phyloP scores from a whole-genome alignment of 2,888 invertebrate genomes.

The Diaprepes abbreviatus region DNA sequence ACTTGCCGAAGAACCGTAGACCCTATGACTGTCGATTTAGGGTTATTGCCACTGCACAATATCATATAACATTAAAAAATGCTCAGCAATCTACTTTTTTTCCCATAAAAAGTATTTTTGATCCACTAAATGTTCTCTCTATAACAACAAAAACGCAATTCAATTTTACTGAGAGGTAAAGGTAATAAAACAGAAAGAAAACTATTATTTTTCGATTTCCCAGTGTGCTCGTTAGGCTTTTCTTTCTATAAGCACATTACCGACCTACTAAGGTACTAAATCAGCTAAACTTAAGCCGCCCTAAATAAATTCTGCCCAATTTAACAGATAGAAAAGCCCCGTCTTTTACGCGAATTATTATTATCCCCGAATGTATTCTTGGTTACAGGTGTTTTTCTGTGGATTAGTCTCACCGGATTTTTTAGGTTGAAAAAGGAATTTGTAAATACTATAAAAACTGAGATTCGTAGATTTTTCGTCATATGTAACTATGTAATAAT shows the following conservation, averaged over 20 bases:
- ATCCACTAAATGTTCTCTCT: not conserved
- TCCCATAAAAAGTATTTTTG: too few relatives aligned
- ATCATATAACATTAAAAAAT: too few relatives aligned
- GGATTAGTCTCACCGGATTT: not conserved
- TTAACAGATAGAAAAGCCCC: slow-evolving; percentile 24
- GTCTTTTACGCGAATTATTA: slow-evolving; percentile 14
- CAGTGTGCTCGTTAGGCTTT: slow-evolving; percentile 51
- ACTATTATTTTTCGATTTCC: slow-evolving; percentile 52
- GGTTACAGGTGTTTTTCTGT: slow-evolving; percentile 17
- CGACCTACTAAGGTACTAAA: slow-evolving; percentile 46
- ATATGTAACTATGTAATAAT: too few relatives aligned
- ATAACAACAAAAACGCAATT: slow-evolving; percentile 25
- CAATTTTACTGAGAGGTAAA: slow-evolving; percentile 20
- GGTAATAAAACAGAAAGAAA: slow-evolving; percentile 37
- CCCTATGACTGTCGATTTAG: too few relatives aligned
- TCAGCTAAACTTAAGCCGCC: slow-evolving; percentile 45
- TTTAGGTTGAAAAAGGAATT: not conserved
- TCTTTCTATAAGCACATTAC: slow-evolving; percentile 40
- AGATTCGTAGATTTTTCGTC: not conserved
- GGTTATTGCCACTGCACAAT: too few relatives aligned
- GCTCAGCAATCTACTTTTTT: too few relatives aligned
- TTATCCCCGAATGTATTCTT: slow-evolving; percentile 19
- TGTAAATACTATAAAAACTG: not conserved
- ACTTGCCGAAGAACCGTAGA: too few relatives aligned
- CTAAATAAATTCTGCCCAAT: slow-evolving; percentile 35